A percentile compares a stretch with the other conserved stretches of the same genome.
These are phyloP conservation scores for Ophion costatus DNA, from an alignment of 2,888 invertebrate species.

Conservation along the genomic window DNA sequence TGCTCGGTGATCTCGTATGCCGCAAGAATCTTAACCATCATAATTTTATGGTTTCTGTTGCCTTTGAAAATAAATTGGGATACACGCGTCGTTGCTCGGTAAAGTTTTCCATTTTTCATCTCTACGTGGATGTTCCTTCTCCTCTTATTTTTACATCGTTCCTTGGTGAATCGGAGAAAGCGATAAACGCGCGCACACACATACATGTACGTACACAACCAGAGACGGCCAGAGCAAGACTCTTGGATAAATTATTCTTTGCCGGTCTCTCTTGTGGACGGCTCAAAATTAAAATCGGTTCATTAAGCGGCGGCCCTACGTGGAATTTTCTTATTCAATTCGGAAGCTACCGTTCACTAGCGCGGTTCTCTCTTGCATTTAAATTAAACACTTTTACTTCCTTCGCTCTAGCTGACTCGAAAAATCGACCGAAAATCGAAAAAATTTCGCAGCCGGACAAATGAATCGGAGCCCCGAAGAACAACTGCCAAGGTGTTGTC, in stretches of 20 bases:
- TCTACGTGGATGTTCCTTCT: too few species aligned
- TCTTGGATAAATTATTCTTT: slow-evolving; percentile 75
- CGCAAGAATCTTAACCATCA: too few species aligned
- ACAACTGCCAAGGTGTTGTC: too few species aligned
- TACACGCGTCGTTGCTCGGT: too few species aligned
- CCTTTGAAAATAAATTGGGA: too few species aligned
- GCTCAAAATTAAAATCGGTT: slow-evolving; percentile 76
- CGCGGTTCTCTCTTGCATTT: slow-evolving; percentile 17
- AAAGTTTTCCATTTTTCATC: too few species aligned
- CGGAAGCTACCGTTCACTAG: slow-evolving; percentile 66
- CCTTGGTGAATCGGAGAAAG: not conserved
- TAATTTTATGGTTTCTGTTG: too few species aligned
- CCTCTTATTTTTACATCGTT: not conserved
- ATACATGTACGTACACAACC: too few species aligned
- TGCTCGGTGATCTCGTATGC: too few species aligned
- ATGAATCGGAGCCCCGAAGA: too few species aligned
- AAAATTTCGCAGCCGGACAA: too few species aligned
- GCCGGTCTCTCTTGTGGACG: slow-evolving; percentile 67
- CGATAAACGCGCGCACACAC: not conserved
- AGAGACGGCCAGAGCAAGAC: not conserved
- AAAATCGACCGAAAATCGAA: not conserved
- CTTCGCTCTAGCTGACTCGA: slow-evolving; percentile 3
- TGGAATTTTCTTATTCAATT: slow-evolving; percentile 70
- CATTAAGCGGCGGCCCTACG: slow-evolving; percentile 75
- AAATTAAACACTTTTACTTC: slow-evolving; percentile 5